These are phyloP conservation scores for Drosophila sulfurigaster DNA, from an alignment of 1,140 invertebrate species.

Conservation along the genomic window DNA sequence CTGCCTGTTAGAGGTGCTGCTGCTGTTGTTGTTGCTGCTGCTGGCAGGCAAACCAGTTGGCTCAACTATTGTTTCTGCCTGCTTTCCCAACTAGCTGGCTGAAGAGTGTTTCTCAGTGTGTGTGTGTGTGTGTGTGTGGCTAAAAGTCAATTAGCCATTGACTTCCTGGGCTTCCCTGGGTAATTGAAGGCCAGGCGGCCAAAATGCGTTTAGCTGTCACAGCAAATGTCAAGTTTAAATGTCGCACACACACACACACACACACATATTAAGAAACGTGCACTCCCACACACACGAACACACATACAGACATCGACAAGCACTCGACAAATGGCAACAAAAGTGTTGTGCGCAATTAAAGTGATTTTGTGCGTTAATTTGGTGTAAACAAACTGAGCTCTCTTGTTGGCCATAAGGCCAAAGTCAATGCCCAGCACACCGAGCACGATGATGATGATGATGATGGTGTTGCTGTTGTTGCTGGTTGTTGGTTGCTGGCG, in stretches of 20 bases:
- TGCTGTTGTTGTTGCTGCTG: too few species aligned
- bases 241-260: constrained; percentile 19
- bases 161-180: constrained; percentile 30
- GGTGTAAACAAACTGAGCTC: constrained; percentile 55
- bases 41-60: constrained; percentile 19
- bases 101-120: background rate
- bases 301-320: constrained; percentile 5
- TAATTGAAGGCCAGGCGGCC: constrained; percentile 35
- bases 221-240: constrained; percentile 45
- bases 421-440: constrained; percentile 45
- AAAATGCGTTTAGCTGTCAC: background rate
- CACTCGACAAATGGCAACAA: constrained; percentile 33
- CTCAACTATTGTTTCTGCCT: background rate
- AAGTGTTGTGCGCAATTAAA: constrained; percentile 63
- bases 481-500: constrained; percentile 7
- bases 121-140: constrained; percentile 11
- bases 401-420: constrained; percentile 20
- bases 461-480: constrained; percentile 1
- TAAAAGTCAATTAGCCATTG: constrained; percentile 31
- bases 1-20: background rate
- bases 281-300: background rate
- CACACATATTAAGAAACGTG: background rate
- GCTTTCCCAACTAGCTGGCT: background rate
- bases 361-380: constrained; percentile 79
- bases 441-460: constrained; percentile 34